Base-by-base conservation (phyloP, 2,113 vertebrate species). In the Pampusana beccarii region DNA sequence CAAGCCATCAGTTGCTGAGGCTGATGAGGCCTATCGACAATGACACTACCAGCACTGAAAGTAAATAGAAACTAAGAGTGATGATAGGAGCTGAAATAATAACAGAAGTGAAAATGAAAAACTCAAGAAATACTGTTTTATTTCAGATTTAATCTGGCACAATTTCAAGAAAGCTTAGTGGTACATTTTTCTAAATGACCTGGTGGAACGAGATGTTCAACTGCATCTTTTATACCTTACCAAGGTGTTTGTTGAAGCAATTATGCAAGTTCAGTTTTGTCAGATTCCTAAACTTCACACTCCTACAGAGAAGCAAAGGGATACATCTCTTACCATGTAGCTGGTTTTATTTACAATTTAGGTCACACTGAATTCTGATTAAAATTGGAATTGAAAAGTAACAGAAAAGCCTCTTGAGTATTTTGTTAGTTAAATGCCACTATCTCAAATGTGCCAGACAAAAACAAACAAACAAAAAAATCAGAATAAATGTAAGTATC, bases 41-140 rank as follows among this genome's bases (percentile, higher is more conserved):
- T 12, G 4, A 31, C 13, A 5, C 19, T 18, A 6, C 33, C 4
- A 21, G 33, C 2, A 1, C 42, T 26, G 16, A 28, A 61, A 50
- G 26, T 11, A 56, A 69, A 65, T 11, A 34, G 4, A 48, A 73
- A 69, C 19, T 31, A 7, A 51, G 26, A 66, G 25, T 11, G 25
- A 36, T 16, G 13, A 10, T 0, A 50, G 25, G 3, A 86, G 65
- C 54, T 0, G 1, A 88, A 72, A 72, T 5, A 74, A 23, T 16
- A 23, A 28, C 4, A 24, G 17, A 46, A 23, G 3, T 2, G 1
- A 53, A 74, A 62, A 10, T 7, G 0, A n/a, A 88, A 71, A 62
- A 7, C 5, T 14, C 13, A 56, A 64, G 6, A 72, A 66, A 74
- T 58, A 33, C 4, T 28, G 5, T 2, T 11, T 11, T 60, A 21